Evolutionary conservation across 2,797 vertebrate genomes (phyloP).

Genomic region (Glyptemys insculpta): DNA sequence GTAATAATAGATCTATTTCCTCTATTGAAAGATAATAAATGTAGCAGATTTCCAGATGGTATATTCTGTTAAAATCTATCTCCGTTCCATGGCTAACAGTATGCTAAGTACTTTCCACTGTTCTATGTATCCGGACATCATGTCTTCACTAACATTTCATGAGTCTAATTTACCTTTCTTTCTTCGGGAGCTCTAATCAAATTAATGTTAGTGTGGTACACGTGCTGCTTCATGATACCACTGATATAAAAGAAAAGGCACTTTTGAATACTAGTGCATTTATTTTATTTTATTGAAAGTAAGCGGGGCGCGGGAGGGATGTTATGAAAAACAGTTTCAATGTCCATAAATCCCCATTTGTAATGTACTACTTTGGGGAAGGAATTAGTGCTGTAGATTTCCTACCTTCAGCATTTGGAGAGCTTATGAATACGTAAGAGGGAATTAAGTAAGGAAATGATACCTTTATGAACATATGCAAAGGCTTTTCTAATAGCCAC

Average conservation of each 20-base stretch:
- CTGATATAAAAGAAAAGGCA: not conserved
- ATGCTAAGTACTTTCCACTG: not conserved
- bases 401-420: not conserved
- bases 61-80: not conserved
- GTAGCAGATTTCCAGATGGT: not conserved
- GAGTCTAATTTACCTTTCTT: not conserved
- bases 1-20: not conserved
- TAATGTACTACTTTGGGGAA: not conserved
- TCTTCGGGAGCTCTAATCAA: not conserved
- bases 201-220: not conserved
- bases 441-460: conserved; percentile 31
- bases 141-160: not conserved
- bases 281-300: not conserved
- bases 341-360: conserved; percentile 11
- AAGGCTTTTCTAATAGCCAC: conserved; percentile 30
- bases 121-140: fast-evolving
- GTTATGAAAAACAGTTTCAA: not conserved
- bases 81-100: not conserved
- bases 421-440: conserved; percentile 45
- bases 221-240: not conserved
- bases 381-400: conserved; percentile 48
- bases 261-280: not conserved
- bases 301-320: not conserved
- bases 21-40: not conserved
- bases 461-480: conserved; percentile 46